These are phyloP conservation scores for Linurgus olivaceus DNA, from an alignment of 2,797 vertebrate species.

Conservation along the genomic window DNA sequence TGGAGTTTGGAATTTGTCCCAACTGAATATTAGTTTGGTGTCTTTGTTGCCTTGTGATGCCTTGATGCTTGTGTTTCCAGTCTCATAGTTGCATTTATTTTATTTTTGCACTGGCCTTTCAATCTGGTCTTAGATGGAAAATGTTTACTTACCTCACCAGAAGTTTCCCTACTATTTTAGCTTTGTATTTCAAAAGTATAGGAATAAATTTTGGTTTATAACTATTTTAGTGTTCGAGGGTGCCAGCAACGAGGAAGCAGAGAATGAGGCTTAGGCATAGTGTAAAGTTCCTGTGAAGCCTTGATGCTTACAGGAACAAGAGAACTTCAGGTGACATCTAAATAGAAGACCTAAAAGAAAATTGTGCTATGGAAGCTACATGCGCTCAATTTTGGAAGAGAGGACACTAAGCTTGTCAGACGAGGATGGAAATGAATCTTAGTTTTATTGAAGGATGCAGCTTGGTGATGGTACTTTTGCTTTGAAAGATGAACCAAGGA, in stretches of 20 bases:
- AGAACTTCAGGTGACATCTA: neutral
- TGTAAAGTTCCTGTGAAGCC: neutral
- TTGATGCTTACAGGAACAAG: neutral
- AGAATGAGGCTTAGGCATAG: neutral
- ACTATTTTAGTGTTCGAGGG: neutral
- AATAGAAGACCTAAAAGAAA: neutral
- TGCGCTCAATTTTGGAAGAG: neutral
- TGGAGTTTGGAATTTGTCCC: neutral
- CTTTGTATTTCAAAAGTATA: neutral
- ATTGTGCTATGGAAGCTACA: neutral
- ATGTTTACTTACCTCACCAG: neutral
- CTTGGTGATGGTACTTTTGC: neutral
- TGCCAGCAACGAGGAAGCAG: neutral
- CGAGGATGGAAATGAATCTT: neutral
- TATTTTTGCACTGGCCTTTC: neutral
- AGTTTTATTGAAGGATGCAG: neutral
- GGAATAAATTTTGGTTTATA: neutral
- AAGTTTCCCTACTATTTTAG: neutral
- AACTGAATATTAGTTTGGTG: neutral
- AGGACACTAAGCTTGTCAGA: neutral
- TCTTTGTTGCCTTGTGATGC: neutral
- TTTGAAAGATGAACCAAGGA: neutral
- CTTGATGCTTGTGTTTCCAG: neutral
- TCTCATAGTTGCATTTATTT: neutral
- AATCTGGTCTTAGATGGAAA: neutral